Percentiles rank a stretch among this genome's conserved stretches.
These are phyloP conservation scores for Anser brachyrhynchus DNA, from an alignment of 2,113 vertebrate genomes.

Conservation along the genomic window DNA sequence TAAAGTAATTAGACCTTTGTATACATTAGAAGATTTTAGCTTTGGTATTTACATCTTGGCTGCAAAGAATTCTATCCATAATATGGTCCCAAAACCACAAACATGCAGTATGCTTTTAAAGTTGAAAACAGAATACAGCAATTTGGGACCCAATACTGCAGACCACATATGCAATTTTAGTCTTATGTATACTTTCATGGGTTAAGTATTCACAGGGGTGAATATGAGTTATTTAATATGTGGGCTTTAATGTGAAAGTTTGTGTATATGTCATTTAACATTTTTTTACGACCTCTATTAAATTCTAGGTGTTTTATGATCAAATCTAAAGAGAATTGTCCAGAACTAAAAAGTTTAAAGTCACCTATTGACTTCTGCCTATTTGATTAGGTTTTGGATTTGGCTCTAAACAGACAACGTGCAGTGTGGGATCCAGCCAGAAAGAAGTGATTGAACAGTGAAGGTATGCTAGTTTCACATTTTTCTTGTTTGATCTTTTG, in stretches of 20 bases:
- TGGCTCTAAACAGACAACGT: neutral
- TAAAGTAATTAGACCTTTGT: neutral
- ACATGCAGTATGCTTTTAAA: neutral
- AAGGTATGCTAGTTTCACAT: conserved; percentile 4
- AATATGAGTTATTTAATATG: neutral
- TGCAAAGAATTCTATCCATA: conserved; percentile 4
- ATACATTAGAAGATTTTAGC: neutral
- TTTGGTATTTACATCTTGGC: neutral
- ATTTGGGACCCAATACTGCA: neutral
- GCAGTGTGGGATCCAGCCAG: neutral
- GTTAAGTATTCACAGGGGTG: neutral
- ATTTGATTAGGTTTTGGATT: neutral
- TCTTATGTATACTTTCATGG: neutral
- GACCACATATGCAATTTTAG: neutral
- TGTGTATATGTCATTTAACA: neutral
- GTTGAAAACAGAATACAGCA: neutral
- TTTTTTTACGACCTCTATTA: neutral
- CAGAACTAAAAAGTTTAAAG: neutral
- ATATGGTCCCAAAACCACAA: neutral
- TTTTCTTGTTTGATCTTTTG: conserved; percentile 42
- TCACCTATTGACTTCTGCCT: neutral
- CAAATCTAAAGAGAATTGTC: neutral
- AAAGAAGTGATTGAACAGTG: neutral
- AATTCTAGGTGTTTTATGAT: neutral
- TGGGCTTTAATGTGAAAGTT: neutral